These are phyloP conservation scores for Molossus molossus DNA, from an alignment of 2,797 vertebrate species.

Conservation along the genomic window DNA sequence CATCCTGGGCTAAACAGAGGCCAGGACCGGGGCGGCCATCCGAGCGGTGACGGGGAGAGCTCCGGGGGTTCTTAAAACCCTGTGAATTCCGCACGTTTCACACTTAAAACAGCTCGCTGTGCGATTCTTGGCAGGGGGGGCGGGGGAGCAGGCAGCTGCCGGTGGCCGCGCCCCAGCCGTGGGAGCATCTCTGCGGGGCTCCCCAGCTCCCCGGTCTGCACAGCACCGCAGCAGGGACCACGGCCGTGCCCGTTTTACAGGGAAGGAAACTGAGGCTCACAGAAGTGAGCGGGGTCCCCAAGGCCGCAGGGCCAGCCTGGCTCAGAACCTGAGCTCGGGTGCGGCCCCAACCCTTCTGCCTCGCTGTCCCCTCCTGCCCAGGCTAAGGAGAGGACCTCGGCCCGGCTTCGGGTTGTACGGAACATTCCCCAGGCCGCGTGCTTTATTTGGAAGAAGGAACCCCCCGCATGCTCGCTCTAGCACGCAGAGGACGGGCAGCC, in stretches of 20 bases:
- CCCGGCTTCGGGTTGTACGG: not conserved
- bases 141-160: accelerated
- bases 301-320: accelerated
- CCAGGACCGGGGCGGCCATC: not conserved
- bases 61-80: accelerated
- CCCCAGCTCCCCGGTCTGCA: accelerated
- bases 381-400: not conserved
- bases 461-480: no score
- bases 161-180: accelerated
- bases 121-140: not conserved
- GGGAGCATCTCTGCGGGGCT: accelerated
- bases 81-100: accelerated
- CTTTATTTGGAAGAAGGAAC: not conserved
- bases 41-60: accelerated
- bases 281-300: not conserved
- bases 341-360: accelerated
- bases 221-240: not conserved
- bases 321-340: not conserved
- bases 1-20: not conserved
- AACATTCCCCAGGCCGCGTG: not conserved
- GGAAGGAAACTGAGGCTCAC: not conserved
- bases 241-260: not conserved
- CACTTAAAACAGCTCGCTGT: accelerated
- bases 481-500: no score
- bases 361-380: no score